Percentiles rank a stretch among this genome's conserved stretches.
These are phyloP conservation scores for Odontocolon sp. DNA, from an alignment of 2,888 invertebrate genomes.

Conservation along the genomic window DNA sequence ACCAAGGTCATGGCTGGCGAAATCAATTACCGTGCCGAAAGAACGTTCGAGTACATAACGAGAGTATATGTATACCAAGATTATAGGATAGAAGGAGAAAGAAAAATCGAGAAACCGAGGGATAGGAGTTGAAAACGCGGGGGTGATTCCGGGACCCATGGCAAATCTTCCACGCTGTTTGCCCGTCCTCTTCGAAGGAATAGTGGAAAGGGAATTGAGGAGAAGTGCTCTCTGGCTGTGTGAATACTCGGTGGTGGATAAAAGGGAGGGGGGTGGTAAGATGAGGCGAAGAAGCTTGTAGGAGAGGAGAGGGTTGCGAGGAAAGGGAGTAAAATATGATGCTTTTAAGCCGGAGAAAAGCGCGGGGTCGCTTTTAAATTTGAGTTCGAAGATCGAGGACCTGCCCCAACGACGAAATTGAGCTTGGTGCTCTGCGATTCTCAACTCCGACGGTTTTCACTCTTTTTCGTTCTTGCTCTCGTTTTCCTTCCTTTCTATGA, in stretches of 20 bases:
- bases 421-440: neutral
- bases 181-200: constrained; percentile 61
- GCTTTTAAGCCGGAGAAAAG: constrained; percentile 71
- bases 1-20: constrained; percentile 37
- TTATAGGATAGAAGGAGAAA: constrained; percentile 9
- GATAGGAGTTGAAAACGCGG: constrained; percentile 34
- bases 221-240: constrained; percentile 14
- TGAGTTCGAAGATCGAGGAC: constrained; percentile 73
- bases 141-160: constrained; percentile 38
- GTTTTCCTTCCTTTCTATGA: neutral
- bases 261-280: neutral
- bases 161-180: constrained; percentile 67
- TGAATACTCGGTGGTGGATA: constrained; percentile 57
- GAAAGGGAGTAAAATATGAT: constrained; percentile 74
- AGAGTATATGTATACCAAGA: neutral
- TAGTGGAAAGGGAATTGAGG: constrained; percentile 35
- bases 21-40: constrained; percentile 42
- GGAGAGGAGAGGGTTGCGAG: constrained; percentile 17
- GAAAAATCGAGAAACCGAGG: constrained; percentile 5
- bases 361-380: constrained; percentile 72
- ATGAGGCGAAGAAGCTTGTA: constrained; percentile 23
- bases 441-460: neutral
- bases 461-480: neutral
- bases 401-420: constrained; percentile 35
- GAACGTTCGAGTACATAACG: constrained; percentile 34